These are phyloP conservation scores for Sebastes elongatus DNA, from an alignment of 2,797 vertebrate species.

Conservation along the genomic window DNA sequence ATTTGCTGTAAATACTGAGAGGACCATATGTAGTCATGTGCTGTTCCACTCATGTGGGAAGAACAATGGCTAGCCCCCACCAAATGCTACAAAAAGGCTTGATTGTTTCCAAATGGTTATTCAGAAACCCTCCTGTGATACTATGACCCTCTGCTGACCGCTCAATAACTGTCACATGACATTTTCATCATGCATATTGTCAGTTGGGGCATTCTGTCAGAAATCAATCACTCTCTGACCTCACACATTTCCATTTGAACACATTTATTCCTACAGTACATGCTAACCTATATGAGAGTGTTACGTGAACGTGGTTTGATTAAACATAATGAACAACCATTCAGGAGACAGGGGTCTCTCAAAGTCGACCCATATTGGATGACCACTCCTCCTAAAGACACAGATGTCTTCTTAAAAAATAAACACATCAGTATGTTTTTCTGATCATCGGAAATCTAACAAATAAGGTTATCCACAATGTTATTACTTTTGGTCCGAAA, in stretches of 20 bases:
- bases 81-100: not conserved
- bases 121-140: not conserved
- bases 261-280: not conserved
- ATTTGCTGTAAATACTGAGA: not conserved
- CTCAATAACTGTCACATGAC: slow-evolving; percentile 25
- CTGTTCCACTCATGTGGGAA: not conserved
- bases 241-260: not conserved
- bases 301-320: not conserved
- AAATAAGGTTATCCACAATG: not conserved
- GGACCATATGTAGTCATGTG: not conserved
- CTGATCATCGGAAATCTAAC: not conserved
- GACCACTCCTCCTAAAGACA: not conserved
- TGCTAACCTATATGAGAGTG: not conserved
- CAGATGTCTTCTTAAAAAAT: not conserved
- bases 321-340: not conserved
- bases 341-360: not conserved
- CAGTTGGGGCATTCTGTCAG: not conserved
- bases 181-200: slow-evolving; percentile 4
- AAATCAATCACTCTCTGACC: not conserved
- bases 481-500: not conserved
- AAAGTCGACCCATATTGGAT: too few relatives aligned
- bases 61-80: not conserved
- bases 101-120: not conserved
- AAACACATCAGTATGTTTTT: not conserved
- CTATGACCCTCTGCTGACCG: not conserved